A percentile compares a stretch with the other conserved stretches of the same genome.
These are phyloP conservation scores for Nemoura dubitans DNA, from an alignment of 2,888 invertebrate species.

Conservation along the genomic window DNA sequence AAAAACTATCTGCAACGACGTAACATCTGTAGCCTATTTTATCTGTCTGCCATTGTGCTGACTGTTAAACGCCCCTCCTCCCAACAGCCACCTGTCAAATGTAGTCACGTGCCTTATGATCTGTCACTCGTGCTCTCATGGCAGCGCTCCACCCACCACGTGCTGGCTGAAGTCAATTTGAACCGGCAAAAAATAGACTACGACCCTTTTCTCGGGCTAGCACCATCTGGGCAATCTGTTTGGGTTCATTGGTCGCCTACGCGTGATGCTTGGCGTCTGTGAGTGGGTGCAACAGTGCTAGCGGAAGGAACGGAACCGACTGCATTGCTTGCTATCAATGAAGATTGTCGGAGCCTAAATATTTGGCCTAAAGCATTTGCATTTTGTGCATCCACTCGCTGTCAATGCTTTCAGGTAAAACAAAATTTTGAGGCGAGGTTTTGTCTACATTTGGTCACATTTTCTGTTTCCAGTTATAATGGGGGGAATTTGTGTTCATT, in stretches of 20 bases:
- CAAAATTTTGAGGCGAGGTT: too few relatives aligned
- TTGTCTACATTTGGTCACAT: too few relatives aligned
- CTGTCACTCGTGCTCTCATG: not conserved
- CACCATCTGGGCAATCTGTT: not conserved
- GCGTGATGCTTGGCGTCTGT: not conserved
- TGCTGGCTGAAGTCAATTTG: not conserved
- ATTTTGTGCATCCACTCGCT: not conserved
- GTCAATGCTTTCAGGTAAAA: not conserved
- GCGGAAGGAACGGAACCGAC: not conserved
- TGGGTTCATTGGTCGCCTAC: not conserved
- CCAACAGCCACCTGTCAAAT: not conserved
- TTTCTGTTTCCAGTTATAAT: too few relatives aligned
- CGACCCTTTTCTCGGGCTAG: not conserved
- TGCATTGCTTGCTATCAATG: not conserved
- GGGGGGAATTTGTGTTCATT: too few relatives aligned
- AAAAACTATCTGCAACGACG: conserved; percentile 18
- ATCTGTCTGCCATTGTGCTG: conserved; percentile 3
- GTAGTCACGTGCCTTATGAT: not conserved
- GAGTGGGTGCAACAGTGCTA: not conserved
- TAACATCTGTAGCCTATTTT: conserved; percentile 20
- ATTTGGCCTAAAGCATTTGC: not conserved
- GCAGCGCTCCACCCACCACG: not conserved
- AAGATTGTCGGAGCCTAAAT: not conserved
- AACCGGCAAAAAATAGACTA: not conserved
- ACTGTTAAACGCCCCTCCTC: conserved; percentile 3